Evolutionary conservation across 2,888 invertebrate species (phyloP), one percentile per base, ranked within the genome.

Genomic region (Andrena fulva): DNA sequence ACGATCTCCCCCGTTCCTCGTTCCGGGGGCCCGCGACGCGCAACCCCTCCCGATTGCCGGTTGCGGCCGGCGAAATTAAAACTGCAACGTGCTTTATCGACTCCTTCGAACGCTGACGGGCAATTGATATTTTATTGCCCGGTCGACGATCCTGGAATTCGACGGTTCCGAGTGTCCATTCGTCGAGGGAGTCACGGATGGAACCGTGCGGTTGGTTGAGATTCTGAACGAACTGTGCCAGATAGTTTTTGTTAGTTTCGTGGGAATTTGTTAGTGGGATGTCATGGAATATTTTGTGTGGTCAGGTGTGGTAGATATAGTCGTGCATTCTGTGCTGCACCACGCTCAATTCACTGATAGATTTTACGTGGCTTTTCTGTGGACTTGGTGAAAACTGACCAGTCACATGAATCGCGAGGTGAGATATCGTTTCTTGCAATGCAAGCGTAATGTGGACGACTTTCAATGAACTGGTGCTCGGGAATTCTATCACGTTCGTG

Each of bases 1-100:
- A 71, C 52, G 33, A 69, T 63, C 33, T 1, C 16, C 29, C 29
- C 60, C 12, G 52, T 62, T 27, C 42, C 24, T 29, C 35, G 35
- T 54, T 35, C 24, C 52, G 1, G 8, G 20, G 33, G n/a, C 12
- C 2, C 50, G 2, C 16, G 33, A 59, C n/a, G 20, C 50, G 77
- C 52, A 50, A 20, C n/a, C 42, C 42, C 50, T 62, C 54, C 60
- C 68, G 66, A 80, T 75, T 50, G 75, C 31, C 68, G 42, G 59
- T 56, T 54, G 48, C 20, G 50, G 1, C 12, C 16, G 20, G 10
- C 50, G 64, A 66, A 74, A 70, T 80, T 80, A 60, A 66, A 81
- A 81, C 54, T 66, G 69, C 62, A 77, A 33, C 79, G 29, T 48
- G 48, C 33, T 67, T 77, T 66, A 70, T 70, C 63, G 64, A n/a